Conservation (phyloP, 2,113 vertebrate species). For the Hemibagrus wyckioides region DNA sequence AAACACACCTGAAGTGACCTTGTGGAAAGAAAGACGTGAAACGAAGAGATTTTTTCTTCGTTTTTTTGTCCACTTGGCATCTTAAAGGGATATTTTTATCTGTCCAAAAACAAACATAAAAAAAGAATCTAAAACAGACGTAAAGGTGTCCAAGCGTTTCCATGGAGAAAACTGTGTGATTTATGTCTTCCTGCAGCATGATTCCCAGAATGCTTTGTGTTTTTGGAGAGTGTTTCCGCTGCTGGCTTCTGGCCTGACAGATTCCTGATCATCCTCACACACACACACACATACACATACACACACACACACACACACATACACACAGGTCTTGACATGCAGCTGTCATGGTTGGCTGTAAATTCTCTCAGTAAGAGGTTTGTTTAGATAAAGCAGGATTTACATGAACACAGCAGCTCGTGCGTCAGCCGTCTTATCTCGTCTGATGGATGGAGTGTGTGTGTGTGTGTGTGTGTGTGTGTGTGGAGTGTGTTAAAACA, state of each 20-base stretch:
- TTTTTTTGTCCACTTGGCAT: not conserved
- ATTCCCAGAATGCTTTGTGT: constrained; percentile 20
- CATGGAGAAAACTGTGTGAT: not conserved
- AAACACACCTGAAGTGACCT: too few species aligned
- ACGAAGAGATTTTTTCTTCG: not conserved
- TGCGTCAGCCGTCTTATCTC: not conserved
- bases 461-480: not conserved
- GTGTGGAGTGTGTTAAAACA: not conserved
- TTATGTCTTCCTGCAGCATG: constrained; percentile 8
- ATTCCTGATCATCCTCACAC: constrained; percentile 1
- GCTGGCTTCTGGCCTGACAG: constrained; percentile 7
- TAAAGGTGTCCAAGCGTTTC: not conserved
- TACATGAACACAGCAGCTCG: not conserved
- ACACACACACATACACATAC: not conserved
- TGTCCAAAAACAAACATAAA: not conserved
- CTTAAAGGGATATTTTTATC: not conserved
- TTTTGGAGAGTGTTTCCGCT: constrained; percentile 13
- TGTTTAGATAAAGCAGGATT: constrained; percentile 7
- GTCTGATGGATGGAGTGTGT: too few species aligned
- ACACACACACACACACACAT: constrained; percentile 3
- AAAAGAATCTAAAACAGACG: not conserved
- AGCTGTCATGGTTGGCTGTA: not conserved
- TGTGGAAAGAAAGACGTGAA: not conserved
- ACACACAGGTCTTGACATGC: constrained; percentile 18
- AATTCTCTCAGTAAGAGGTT: constrained; percentile 4